These are phyloP conservation scores for Phenacoccus solenopsis DNA, from an alignment of 1,140 invertebrate genomes.

Conservation along the genomic window DNA sequence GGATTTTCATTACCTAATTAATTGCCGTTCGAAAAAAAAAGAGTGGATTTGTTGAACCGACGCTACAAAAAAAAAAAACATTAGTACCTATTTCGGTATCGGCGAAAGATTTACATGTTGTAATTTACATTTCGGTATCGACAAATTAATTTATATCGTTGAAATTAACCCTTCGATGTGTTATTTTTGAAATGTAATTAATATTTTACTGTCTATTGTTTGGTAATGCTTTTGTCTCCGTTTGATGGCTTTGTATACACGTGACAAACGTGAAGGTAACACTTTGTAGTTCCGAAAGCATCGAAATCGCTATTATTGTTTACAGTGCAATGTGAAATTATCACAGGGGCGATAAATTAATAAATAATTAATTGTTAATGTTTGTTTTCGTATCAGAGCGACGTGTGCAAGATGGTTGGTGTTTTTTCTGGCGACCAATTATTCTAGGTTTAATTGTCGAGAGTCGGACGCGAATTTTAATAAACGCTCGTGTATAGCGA, in stretches of 20 bases:
- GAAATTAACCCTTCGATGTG: background rate
- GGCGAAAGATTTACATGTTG: too few relatives aligned
- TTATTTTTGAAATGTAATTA: background rate
- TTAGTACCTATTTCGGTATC: too few relatives aligned
- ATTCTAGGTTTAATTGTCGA: too few relatives aligned
- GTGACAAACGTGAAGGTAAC: background rate
- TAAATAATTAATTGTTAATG: background rate
- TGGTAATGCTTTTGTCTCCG: background rate
- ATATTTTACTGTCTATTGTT: background rate
- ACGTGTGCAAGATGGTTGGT: too few relatives aligned
- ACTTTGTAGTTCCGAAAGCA: background rate
- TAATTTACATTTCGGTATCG: too few relatives aligned
- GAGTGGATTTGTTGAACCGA: too few relatives aligned
- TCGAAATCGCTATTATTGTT: background rate
- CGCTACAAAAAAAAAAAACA: too few relatives aligned
- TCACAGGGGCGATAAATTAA: background rate
- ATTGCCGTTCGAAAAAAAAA: too few relatives aligned
- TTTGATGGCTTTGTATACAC: background rate
- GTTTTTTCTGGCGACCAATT: too few relatives aligned
- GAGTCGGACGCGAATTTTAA: too few relatives aligned
- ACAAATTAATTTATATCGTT: background rate
- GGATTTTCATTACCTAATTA: too few relatives aligned
- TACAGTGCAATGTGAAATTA: background rate
- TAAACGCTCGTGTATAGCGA: too few relatives aligned
- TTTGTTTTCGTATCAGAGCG: background rate